Evolutionary conservation across 2,797 vertebrate genomes (phyloP).

Genomic region (Holocentrus rufus): DNA sequence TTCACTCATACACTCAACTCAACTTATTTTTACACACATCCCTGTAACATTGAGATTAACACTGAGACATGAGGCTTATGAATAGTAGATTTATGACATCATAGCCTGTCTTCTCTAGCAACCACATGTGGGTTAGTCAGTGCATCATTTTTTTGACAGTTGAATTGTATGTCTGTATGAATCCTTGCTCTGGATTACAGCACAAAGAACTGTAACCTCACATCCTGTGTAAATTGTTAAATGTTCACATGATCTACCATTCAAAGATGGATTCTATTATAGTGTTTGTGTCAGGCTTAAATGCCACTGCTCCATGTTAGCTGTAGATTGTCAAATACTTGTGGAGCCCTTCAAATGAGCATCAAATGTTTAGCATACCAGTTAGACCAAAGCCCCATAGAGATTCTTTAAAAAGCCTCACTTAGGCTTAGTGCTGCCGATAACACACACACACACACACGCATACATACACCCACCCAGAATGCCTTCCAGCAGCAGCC

Average conservation of each 20-base stretch:
- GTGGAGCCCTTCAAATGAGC: conserved; percentile 8
- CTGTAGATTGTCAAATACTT: not conserved
- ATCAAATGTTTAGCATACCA: not conserved
- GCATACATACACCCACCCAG: conserved; percentile 9
- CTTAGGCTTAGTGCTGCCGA: conserved; percentile 12
- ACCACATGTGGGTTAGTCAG: too few relatives aligned
- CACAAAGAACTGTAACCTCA: too few relatives aligned
- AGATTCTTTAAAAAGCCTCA: conserved; percentile 32
- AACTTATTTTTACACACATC: too few relatives aligned
- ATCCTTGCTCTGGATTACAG: too few relatives aligned
- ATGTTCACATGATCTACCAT: not conserved
- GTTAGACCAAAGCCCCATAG: conserved; percentile 8
- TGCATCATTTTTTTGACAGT: too few relatives aligned
- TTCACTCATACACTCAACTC: too few relatives aligned
- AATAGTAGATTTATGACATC: too few relatives aligned
- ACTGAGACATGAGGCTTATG: too few relatives aligned
- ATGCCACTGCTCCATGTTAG: not conserved
- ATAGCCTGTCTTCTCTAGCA: too few relatives aligned
- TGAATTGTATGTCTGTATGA: too few relatives aligned
- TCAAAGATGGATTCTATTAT: not conserved
- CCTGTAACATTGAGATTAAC: too few relatives aligned
- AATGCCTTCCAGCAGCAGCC: conserved; percentile 70
- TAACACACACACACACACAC: conserved; percentile 26
- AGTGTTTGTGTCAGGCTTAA: not conserved
- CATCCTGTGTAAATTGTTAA: not conserved